These are phyloP conservation scores for Apis dorsata DNA, from an alignment of 1,140 invertebrate species.

Conservation along the genomic window DNA sequence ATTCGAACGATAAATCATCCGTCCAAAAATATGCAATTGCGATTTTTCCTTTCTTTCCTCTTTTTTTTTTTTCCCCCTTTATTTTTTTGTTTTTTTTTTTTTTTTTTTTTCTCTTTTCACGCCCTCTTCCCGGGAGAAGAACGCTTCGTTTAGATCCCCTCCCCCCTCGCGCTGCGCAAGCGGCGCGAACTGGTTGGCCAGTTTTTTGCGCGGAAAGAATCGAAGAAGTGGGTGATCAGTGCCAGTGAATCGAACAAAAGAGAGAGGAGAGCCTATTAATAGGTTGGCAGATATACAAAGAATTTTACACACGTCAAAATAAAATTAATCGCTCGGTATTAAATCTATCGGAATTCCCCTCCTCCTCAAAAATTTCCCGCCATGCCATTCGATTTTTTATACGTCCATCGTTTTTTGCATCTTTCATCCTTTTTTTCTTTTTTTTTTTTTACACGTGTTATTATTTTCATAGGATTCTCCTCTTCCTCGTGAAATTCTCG, in stretches of 20 bases:
- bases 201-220: not conserved
- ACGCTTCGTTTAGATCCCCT: not conserved
- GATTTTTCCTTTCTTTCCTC: not conserved
- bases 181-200: not conserved
- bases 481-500: not conserved
- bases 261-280: not conserved
- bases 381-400: too few species aligned
- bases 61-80: not conserved
- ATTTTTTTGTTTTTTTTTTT: not conserved
- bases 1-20: too few species aligned
- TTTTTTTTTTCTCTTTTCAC: not conserved
- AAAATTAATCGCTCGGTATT: constrained; percentile 3
- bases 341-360: too few species aligned
- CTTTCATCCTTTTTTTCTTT: too few species aligned
- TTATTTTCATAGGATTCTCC: too few species aligned
- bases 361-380: too few species aligned
- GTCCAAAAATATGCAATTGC: not conserved
- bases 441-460: too few species aligned
- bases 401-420: too few species aligned
- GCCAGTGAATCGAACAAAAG: not conserved
- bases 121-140: not conserved
- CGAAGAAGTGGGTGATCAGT: not conserved
- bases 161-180: too few species aligned
- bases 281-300: constrained; percentile 6
- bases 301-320: not conserved